These are phyloP conservation scores for Pseudotriccus pelzelni DNA, from an alignment of 2,797 vertebrate species.

Conservation along the genomic window DNA sequence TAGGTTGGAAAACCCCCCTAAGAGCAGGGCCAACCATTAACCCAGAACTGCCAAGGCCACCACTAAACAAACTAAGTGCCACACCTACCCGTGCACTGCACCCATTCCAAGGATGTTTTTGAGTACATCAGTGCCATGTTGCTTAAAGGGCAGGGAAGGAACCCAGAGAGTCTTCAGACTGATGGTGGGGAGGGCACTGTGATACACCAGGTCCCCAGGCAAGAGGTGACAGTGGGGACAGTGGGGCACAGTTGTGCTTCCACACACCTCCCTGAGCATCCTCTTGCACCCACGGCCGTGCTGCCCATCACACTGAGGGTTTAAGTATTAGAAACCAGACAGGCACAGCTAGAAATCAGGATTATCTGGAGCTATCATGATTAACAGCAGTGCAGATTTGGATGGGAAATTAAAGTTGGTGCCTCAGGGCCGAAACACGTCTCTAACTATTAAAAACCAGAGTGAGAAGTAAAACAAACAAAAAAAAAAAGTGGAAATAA, in stretches of 20 bases:
- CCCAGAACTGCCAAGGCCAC: neutral
- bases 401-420: neutral
- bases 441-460: neutral
- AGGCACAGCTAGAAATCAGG: neutral
- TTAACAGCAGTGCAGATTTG: neutral
- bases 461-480: neutral
- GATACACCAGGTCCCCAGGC: neutral
- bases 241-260: neutral
- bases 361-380: neutral
- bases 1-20: neutral
- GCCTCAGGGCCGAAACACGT: neutral
- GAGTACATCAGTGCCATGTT: neutral
- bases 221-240: neutral
- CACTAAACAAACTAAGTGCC: neutral
- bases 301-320: neutral
- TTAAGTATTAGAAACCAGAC: neutral
- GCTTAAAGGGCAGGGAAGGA: neutral
- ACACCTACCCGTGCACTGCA: neutral
- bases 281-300: neutral
- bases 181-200: neutral
- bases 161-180: neutral
- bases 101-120: fast-evolving
- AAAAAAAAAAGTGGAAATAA: neutral
- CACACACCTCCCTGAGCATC: neutral
- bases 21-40: neutral